Evolutionary conservation across 1,140 invertebrate genomes (phyloP).

Genomic region (Sycophila sp.): DNA sequence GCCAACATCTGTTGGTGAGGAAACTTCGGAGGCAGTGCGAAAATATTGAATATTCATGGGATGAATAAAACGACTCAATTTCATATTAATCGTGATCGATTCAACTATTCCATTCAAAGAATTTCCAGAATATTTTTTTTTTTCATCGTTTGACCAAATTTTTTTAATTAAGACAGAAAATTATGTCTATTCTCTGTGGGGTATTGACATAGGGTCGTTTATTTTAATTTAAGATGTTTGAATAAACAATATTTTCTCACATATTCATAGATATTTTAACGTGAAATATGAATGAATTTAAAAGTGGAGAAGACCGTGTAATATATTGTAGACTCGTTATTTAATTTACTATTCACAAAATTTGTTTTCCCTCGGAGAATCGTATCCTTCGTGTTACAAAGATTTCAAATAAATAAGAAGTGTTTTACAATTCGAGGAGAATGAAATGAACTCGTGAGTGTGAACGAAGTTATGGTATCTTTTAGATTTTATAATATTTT

Average conservation of each 20-base stretch:
- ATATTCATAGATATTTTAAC: not conserved
- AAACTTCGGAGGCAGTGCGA: not conserved
- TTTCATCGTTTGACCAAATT: not conserved
- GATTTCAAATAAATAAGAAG: no score
- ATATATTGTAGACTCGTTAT: not conserved
- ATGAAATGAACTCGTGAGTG: no score
- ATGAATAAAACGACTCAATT: not conserved
- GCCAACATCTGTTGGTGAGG: not conserved
- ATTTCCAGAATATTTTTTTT: not conserved
- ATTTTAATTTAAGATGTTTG: no score
- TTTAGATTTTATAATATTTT: not conserved
- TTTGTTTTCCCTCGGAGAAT: no score
- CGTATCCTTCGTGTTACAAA: no score
- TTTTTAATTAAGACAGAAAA: no score
- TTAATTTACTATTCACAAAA: not conserved
- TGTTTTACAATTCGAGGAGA: no score
- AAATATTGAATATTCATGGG: not conserved
- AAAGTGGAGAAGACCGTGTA: no score
- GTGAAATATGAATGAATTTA: no score
- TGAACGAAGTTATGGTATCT: not conserved
- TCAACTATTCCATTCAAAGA: not conserved
- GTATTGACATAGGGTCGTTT: no score
- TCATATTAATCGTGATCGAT: not conserved
- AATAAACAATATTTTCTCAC: no score
- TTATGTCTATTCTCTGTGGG: no score